Evolutionary conservation across 2,888 invertebrate genomes (phyloP), one percentile per base, ranked within the genome.

Genomic region (Elegia similella): DNA sequence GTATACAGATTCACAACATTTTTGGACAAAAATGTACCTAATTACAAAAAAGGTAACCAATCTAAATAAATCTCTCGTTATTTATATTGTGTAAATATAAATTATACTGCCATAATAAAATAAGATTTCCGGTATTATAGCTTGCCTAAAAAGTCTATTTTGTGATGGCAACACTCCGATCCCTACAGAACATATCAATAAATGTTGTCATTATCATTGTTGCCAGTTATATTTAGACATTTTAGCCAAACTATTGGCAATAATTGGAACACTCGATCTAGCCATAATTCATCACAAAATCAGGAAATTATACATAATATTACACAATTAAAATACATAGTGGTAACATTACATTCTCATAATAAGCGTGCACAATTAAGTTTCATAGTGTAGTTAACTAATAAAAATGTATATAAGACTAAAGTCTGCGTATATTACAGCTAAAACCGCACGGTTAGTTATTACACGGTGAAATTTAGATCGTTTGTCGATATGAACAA

Each of bases 321-420:
- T 17, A 56, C 43, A 43, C 16, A 55, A 43, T 48, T 30, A 56
- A 54, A 55, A 55, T 55, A 55, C 44, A 55, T 55, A 55, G 44
- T 62, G 62, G 62, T 62, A 62, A 62, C 62, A 58, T 60, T 55
- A 55, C 48, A 59, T 58, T 52, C 23, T 23, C 38, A 55, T 46
- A 50, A 42, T 56, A 56, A 55, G 55, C 55, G 56, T 56, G 56
- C 47, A 56, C 42, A 56, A 50, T 48, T 56, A 47, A 48, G 46
- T 32, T 48, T 30, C 15, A 46, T 17, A 34, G 17, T 50, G 34
- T 34, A 17, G 12, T 5, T 38, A 46, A 10, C 10, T 16, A 32
- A 15, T n/a, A 16, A 32, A 30, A 8, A 34, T 2, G 1, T 38
- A 38, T 38, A 38, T 3, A n/a, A 38, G n/a, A n/a, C 38, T 38